Conservation (phyloP, 2,113 vertebrate species). For the Octodon degus region DNA sequence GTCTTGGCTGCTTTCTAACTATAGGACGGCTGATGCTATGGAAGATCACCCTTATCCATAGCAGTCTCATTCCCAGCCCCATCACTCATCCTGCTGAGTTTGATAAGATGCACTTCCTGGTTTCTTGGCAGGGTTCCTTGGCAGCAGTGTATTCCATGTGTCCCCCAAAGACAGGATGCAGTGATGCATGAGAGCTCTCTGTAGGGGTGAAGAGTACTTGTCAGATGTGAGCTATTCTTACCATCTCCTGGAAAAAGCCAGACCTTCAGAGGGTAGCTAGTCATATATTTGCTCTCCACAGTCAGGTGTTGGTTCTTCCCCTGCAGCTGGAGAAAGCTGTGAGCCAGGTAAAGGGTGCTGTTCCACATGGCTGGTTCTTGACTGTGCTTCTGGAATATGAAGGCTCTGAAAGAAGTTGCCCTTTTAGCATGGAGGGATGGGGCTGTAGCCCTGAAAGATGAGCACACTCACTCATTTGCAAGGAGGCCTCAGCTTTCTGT, state of each 20-base stretch:
- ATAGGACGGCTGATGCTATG: too few relatives aligned
- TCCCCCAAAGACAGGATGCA: neutral
- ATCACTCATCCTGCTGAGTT: neutral
- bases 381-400: neutral
- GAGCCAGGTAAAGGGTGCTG: fast-evolving
- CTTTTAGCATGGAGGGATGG: neutral
- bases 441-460: fast-evolving
- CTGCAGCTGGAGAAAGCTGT: neutral
- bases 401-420: neutral
- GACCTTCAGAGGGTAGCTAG: neutral
- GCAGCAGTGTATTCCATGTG: neutral
- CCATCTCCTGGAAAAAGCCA: neutral
- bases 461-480: fast-evolving
- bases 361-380: neutral
- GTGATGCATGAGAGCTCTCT: neutral
- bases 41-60: neutral
- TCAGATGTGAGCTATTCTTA: neutral
- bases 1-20: neutral
- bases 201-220: neutral
- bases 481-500: fast-evolving
- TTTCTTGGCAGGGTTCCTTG: neutral
- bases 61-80: neutral
- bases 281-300: too few relatives aligned
- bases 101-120: neutral
- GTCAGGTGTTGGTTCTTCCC: neutral